Percentiles rank a stretch among this genome's conserved stretches.
Conservation (phyloP, 1,140 invertebrate genomes). For the Heterodera schachtii region DNA sequence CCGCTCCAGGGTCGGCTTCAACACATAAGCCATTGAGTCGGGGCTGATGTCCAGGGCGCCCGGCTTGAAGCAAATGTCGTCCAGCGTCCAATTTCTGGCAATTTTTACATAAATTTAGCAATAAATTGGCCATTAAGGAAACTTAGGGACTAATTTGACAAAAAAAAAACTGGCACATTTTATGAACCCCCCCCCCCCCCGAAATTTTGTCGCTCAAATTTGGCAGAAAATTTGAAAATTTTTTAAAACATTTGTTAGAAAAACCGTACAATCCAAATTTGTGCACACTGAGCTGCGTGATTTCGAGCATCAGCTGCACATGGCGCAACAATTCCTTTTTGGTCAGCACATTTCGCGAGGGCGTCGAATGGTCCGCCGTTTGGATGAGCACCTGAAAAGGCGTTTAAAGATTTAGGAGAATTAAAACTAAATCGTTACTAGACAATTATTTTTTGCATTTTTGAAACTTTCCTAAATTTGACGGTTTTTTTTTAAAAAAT, state of each 20-base stretch:
- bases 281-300: conserved; percentile 36
- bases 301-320: conserved; percentile 38
- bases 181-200: no score
- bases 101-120: background rate
- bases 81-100: conserved; percentile 61
- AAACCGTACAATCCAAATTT: conserved; percentile 15
- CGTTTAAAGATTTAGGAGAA: no score
- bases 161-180: background rate
- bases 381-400: conserved; percentile 16
- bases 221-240: no score
- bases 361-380: conserved; percentile 14
- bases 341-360: background rate
- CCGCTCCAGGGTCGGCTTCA: conserved; percentile 51
- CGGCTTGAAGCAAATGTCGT: conserved; percentile 65
- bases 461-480: no score
- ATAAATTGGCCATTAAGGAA: no score
- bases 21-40: conserved; percentile 36
- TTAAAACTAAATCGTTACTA: no score
- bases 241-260: no score
- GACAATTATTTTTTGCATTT: no score
- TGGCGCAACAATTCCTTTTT: conserved; percentile 10
- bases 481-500: no score
- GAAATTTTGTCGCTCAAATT: no score
- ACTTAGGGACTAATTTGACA: no score
- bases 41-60: conserved; percentile 51